Percentiles rank a stretch among this genome's conserved stretches.
These are phyloP conservation scores for Rhineura floridana DNA, from an alignment of 2,113 vertebrate species.

Conservation along the genomic window DNA sequence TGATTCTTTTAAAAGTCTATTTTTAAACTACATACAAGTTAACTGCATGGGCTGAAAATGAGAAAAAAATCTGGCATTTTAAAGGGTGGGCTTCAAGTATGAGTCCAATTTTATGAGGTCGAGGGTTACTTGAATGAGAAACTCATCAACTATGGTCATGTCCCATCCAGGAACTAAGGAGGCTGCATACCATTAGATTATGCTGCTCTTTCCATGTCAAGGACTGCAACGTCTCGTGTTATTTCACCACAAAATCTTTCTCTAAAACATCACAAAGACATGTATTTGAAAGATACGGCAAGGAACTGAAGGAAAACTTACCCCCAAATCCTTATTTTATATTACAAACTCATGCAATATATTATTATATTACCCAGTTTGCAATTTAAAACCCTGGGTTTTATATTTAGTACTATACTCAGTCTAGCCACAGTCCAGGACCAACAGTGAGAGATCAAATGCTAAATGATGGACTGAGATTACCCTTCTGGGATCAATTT, in stretches of 20 bases:
- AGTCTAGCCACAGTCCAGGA: not conserved
- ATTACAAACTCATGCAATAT: not conserved
- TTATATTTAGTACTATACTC: not conserved
- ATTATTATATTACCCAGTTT: not conserved
- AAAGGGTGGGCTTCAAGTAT: slow-evolving; percentile 35
- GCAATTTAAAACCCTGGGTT: not conserved
- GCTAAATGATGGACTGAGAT: not conserved
- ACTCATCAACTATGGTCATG: slow-evolving; percentile 45
- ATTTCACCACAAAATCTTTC: not conserved
- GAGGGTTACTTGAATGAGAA: slow-evolving; percentile 46
- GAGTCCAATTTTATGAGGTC: slow-evolving; percentile 62
- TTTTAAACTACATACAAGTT: slow-evolving; percentile 70
- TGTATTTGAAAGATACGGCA: slow-evolving; percentile 30
- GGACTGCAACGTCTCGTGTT: not conserved
- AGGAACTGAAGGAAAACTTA: not conserved
- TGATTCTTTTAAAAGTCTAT: slow-evolving; percentile 81
- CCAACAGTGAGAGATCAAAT: not conserved
- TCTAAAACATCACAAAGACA: slow-evolving; percentile 24
- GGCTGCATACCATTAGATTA: slow-evolving; percentile 11
- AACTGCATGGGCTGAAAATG: slow-evolving; percentile 63
- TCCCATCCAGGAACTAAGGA: slow-evolving; percentile 51
- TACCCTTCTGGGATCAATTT: not conserved
- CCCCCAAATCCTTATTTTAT: not conserved
- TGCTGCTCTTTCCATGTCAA: slow-evolving; percentile 33
- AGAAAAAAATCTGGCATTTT: slow-evolving; percentile 54